These are phyloP conservation scores for Exocentrus adspersus DNA, from an alignment of 2,888 invertebrate genomes.

Conservation along the genomic window DNA sequence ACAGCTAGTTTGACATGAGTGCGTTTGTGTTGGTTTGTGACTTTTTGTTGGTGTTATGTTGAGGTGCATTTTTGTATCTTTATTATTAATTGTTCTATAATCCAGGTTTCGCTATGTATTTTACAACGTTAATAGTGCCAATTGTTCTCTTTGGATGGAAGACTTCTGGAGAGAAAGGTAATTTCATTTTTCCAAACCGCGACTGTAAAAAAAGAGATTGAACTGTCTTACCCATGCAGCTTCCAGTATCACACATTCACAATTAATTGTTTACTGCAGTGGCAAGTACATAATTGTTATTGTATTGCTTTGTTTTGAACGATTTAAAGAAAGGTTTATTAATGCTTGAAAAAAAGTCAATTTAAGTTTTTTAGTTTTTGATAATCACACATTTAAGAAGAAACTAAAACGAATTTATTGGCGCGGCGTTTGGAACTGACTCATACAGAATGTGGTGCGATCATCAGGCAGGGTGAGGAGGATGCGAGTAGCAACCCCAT, in stretches of 20 bases:
- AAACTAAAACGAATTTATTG: too few relatives aligned
- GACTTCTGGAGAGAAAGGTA: slow-evolving; percentile 9
- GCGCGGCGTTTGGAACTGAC: too few relatives aligned
- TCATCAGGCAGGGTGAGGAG: too few relatives aligned
- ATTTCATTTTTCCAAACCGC: slow-evolving; percentile 6
- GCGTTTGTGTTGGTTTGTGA: neutral
- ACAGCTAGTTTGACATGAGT: neutral
- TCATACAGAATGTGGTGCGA: too few relatives aligned
- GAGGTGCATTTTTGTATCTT: neutral
- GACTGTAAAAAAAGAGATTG: slow-evolving; percentile 8
- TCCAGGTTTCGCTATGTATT: neutral
- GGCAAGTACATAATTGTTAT: too few relatives aligned
- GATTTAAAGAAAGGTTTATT: too few relatives aligned
- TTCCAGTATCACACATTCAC: too few relatives aligned
- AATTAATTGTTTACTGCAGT: too few relatives aligned
- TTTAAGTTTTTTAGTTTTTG: too few relatives aligned
- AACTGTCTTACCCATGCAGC: too few relatives aligned
- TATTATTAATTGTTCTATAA: neutral
- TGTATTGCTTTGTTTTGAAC: slow-evolving; percentile 4
- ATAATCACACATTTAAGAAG: too few relatives aligned
- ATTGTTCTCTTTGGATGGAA: slow-evolving; percentile 9
- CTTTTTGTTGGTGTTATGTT: slow-evolving; percentile 1
- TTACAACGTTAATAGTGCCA: neutral
- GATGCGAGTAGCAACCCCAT: neutral
- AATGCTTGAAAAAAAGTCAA: too few relatives aligned